A percentile compares a stretch with the other conserved stretches of the same genome.
Evolutionary conservation across 2,797 vertebrate species (phyloP).

Genomic region (Manis pentadactyla): DNA sequence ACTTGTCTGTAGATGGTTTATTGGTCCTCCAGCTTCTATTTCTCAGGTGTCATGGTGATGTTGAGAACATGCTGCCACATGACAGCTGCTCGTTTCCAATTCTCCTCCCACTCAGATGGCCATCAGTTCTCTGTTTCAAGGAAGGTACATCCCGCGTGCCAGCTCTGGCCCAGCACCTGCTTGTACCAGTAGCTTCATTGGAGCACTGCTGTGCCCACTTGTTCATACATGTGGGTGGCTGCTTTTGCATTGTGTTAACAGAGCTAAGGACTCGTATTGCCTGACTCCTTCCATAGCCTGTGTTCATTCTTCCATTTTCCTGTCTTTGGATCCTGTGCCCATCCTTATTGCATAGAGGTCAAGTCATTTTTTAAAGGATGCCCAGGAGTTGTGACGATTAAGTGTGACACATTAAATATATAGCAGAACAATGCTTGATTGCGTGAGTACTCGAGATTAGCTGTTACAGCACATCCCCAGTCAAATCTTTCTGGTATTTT

Average conservation of each 20-base stretch:
- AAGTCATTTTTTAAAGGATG: neutral
- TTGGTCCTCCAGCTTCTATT: neutral
- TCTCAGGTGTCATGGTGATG: fast-evolving
- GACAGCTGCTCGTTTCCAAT: fast-evolving
- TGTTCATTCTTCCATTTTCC: fast-evolving
- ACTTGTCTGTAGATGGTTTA: fast-evolving
- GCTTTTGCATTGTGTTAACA: fast-evolving
- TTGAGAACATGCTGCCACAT: fast-evolving
- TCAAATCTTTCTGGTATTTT: fast-evolving
- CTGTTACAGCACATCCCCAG: fast-evolving
- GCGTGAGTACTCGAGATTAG: fast-evolving
- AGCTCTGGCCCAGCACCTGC: neutral
- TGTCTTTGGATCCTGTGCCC: neutral
- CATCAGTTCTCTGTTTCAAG: neutral
- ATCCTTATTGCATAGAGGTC: fast-evolving
- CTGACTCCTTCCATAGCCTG: fast-evolving
- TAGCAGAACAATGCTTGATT: neutral
- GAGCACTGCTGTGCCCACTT: neutral
- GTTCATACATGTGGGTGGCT: neutral
- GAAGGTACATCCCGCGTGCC: fast-evolving
- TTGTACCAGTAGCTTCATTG: neutral
- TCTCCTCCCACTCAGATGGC: neutral
- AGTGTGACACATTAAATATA: fast-evolving
- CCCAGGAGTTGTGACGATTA: neutral
- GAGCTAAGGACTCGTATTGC: fast-evolving